Base-by-base conservation (phyloP, 2,113 vertebrate genomes). In the Machaerirhynchus nigripectus region DNA sequence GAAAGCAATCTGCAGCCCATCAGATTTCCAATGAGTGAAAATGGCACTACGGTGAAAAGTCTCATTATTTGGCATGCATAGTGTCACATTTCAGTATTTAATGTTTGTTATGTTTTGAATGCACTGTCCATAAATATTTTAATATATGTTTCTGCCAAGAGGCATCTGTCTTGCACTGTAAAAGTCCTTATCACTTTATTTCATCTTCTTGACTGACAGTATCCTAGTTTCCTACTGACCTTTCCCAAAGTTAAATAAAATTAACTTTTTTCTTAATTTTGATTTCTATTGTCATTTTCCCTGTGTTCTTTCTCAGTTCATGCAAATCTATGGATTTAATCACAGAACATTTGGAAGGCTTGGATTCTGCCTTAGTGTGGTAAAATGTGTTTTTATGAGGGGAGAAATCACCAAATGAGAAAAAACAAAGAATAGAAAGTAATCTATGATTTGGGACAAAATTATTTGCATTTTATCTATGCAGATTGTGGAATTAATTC, bases 61-160 rank as follows among this genome's bases (percentile, higher is more conserved):
- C 65, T 33, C 44, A 26, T 83, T 93, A 68, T 68, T 93, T 84
- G 60, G 52, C 74, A 75, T 31, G 14, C 37, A 21, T 21, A 46
- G 42, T 94, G 92, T 56, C 74, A 89, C 63, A 92, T 95, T 95
- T 95, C 85, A 93, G 42, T 73, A 26, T 88, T 94, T 92, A 81
- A 74, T 88, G 30, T 57, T 94, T 73, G 52, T 82, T 93, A 21
- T 52, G 39, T 86, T 97, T 95, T 92, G 60, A 94, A 86, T 89
- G 63, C 90, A 33, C 76, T 93, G 47, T 79, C 89, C 68, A 74
- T 93, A 94, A 90, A 80, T 95, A 59, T 37, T 97, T 95, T 46
- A 64, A 67, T 95, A 27, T 20, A 31, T 76, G 93, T 93, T 87
- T 91, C 69, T 74, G 89, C 85, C 83, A 78, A 81, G 77, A 89